Percentiles rank a stretch among this genome's conserved stretches.
Evolutionary conservation across 2,113 vertebrate genomes (phyloP).

Genomic region (Bucco capensis): DNA sequence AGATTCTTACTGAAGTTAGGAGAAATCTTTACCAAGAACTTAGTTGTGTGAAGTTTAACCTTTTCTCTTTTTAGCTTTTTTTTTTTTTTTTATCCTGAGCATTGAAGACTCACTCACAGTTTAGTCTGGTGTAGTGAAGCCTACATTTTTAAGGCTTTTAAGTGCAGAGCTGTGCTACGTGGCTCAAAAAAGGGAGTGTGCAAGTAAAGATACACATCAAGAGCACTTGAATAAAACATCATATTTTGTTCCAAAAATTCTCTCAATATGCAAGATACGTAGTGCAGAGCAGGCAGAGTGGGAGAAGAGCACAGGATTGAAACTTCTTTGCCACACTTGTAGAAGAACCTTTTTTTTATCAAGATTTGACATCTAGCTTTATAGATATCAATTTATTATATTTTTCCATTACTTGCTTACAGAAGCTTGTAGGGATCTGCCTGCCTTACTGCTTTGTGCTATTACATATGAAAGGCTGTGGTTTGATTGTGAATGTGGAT

Average conservation of each 20-base stretch:
- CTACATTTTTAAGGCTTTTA: neutral
- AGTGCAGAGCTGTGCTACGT: neutral
- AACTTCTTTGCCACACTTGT: neutral
- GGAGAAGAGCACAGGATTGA: neutral
- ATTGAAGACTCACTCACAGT: neutral
- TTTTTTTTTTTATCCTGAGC: fast-evolving
- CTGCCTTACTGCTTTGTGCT: neutral
- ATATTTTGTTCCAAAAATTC: neutral
- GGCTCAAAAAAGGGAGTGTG: neutral
- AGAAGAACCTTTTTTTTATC: neutral
- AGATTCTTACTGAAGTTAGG: neutral
- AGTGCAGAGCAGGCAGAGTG: neutral
- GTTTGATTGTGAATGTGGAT: constrained; percentile 1
- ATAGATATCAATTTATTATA: neutral
- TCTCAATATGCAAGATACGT: neutral
- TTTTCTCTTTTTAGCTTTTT: neutral
- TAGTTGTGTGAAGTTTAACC: fast-evolving
- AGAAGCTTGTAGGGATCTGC: neutral
- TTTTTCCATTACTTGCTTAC: neutral
- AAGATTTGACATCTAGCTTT: neutral
- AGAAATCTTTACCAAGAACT: neutral
- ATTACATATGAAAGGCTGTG: neutral
- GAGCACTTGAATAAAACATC: neutral
- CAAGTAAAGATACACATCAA: neutral
- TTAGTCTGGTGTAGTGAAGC: neutral